Percentiles rank a stretch among this genome's conserved stretches.
Conservation (phyloP, 2,113 vertebrate genomes). For the Tupaia chinensis region DNA sequence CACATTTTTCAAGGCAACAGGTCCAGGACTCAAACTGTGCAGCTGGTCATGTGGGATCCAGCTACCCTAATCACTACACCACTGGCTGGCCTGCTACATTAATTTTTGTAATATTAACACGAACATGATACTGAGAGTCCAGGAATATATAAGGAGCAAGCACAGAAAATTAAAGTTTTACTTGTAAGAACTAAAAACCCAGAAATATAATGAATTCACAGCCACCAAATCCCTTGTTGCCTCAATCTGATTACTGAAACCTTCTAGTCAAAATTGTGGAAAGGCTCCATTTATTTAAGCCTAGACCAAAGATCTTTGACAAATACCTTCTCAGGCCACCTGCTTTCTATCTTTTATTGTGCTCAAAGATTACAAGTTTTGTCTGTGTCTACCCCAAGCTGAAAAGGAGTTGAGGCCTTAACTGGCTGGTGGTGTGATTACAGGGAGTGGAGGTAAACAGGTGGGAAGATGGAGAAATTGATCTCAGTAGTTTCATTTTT, state of each 20-base stretch:
- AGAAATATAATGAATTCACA: not conserved
- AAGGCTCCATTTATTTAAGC: not conserved
- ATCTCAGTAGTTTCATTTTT: not conserved
- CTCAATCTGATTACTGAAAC: not conserved
- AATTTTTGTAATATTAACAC: not conserved
- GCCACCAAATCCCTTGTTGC: not conserved
- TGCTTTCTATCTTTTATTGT: not conserved
- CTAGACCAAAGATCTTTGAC: not conserved
- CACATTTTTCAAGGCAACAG: too few species aligned
- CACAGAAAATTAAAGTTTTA: not conserved
- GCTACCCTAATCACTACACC: too few species aligned
- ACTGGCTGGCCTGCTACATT: too few species aligned
- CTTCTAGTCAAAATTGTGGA: not conserved
- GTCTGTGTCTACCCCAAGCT: not conserved
- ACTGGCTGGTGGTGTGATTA: not conserved
- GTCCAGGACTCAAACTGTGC: too few species aligned
- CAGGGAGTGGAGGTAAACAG: not conserved
- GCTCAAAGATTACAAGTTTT: not conserved
- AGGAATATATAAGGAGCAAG: not conserved
- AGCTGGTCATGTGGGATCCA: too few species aligned
- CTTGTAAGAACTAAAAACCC: not conserved
- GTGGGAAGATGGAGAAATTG: not conserved
- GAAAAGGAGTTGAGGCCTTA: not conserved
- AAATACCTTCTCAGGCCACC: not conserved
- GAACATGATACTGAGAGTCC: rapidly evolving